These are phyloP conservation scores for Acleris sparsana DNA, from an alignment of 2,888 invertebrate genomes.

Conservation along the genomic window DNA sequence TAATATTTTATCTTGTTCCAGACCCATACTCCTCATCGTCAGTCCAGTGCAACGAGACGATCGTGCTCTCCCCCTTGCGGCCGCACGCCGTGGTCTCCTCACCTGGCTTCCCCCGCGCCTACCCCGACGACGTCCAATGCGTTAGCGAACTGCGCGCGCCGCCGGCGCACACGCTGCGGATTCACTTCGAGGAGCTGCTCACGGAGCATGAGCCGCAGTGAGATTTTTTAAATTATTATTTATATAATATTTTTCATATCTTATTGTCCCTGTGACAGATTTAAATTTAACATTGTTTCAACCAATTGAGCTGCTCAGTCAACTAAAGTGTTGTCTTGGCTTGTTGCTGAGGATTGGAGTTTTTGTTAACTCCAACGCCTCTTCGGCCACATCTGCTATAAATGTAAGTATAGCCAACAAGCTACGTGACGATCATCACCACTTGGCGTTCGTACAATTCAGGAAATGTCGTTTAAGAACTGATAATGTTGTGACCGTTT, in stretches of 20 bases:
- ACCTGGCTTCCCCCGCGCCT: constrained; percentile 91
- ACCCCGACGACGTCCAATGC: constrained; percentile 90
- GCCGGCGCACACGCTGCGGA: constrained; percentile 86
- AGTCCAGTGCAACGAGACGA: constrained; percentile 86
- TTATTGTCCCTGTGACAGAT: too few relatives aligned
- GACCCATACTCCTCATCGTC: constrained; percentile 72
- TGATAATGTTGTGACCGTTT: too few relatives aligned
- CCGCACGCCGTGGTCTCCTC: constrained; percentile 88
- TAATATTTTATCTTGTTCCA: constrained; percentile 50
- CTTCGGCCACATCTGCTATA: too few relatives aligned
- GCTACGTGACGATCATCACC: too few relatives aligned
- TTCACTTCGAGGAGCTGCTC: constrained; percentile 90
- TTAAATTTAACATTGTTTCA: too few relatives aligned
- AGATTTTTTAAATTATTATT: constrained; percentile 59
- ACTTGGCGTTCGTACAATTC: too few relatives aligned
- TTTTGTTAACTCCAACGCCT: too few relatives aligned
- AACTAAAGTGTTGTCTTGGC: too few relatives aligned
- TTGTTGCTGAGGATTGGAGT: too few relatives aligned
- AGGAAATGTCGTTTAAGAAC: too few relatives aligned
- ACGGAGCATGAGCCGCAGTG: constrained; percentile 91
- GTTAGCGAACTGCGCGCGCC: constrained; percentile 88
- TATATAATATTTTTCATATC: neutral
- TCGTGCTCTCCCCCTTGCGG: constrained; percentile 85
- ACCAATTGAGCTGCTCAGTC: too few relatives aligned
- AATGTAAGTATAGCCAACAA: too few relatives aligned